phyloP scores from a whole-genome alignment of 1,140 invertebrate genomes.

The Drosophila chauvacae region DNA sequence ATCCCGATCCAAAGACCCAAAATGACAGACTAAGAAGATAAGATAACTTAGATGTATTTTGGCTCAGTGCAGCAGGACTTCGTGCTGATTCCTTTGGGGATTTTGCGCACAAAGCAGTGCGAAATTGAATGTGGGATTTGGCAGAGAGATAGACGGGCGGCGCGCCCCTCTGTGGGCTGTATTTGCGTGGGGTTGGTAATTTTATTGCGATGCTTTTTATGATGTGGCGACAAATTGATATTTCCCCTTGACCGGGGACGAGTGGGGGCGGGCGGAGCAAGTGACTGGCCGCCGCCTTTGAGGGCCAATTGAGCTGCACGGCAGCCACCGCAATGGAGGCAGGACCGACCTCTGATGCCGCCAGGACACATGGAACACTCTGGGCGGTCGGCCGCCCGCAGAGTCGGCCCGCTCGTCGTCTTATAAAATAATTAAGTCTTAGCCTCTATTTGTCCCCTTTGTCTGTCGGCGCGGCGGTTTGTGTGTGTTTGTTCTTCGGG shows the following conservation, averaged over 20 bases:
- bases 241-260: conserved; percentile 55
- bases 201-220: conserved; percentile 84
- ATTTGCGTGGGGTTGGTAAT: conserved; percentile 63
- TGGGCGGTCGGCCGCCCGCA: conserved; percentile 72
- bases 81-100: conserved; percentile 78
- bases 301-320: conserved; percentile 71
- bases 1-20: background rate
- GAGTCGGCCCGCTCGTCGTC: conserved; percentile 43
- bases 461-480: conserved; percentile 61
- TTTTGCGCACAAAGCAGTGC: conserved; percentile 82
- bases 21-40: too few species aligned
- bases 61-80: conserved; percentile 33
- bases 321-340: conserved; percentile 30
- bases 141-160: conserved; percentile 62
- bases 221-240: conserved; percentile 84
- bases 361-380: conserved; percentile 50
- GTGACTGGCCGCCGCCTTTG: conserved; percentile 39
- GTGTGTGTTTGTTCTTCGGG: conserved; percentile 64
- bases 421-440: conserved; percentile 83
- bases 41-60: background rate
- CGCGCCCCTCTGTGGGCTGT: conserved; percentile 17
- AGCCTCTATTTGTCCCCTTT: conserved; percentile 60
- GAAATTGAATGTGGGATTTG: conserved; percentile 84
- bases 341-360: conserved; percentile 52
- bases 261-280: background rate